Evolutionary conservation across 2,113 vertebrate species (phyloP).

Genomic region (Nothobranchius furzeri): DNA sequence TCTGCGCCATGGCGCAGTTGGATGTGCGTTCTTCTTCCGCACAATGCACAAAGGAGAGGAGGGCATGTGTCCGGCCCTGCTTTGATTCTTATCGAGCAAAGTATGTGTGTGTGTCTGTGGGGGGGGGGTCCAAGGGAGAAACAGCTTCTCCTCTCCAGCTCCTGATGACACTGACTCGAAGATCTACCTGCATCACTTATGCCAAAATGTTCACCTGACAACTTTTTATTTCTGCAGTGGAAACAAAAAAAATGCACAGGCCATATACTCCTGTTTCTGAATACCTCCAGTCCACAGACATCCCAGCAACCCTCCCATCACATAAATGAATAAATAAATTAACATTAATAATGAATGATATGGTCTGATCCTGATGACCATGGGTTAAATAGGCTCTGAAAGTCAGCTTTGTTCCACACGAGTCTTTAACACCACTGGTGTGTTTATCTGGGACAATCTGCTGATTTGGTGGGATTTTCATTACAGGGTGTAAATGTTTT

Average conservation of each 20-base stretch:
- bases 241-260: too few species aligned
- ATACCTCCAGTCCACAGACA: slow-evolving; percentile 38
- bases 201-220: slow-evolving; percentile 16
- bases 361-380: slow-evolving; percentile 72
- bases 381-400: slow-evolving; percentile 72
- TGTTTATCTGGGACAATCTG: too few species aligned
- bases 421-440: not conserved
- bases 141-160: too few species aligned
- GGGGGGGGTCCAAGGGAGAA: too few species aligned
- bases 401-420: slow-evolving; percentile 45
- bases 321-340: too few species aligned
- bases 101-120: too few species aligned
- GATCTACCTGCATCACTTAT: slow-evolving; percentile 29
- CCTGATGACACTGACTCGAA: too few species aligned
- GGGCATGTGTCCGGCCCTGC: slow-evolving; percentile 15
- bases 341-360: slow-evolving; percentile 49
- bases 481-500: too few species aligned
- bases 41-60: slow-evolving; percentile 38
- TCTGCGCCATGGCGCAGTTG: not conserved
- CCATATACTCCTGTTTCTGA: not conserved
- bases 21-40: not conserved
- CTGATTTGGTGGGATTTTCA: too few species aligned
- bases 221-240: not conserved
- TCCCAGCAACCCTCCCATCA: too few species aligned
- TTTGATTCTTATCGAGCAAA: slow-evolving; percentile 46